Evolutionary conservation across 2,797 vertebrate species (phyloP).

Genomic region (Aulostomus chinensis): DNA sequence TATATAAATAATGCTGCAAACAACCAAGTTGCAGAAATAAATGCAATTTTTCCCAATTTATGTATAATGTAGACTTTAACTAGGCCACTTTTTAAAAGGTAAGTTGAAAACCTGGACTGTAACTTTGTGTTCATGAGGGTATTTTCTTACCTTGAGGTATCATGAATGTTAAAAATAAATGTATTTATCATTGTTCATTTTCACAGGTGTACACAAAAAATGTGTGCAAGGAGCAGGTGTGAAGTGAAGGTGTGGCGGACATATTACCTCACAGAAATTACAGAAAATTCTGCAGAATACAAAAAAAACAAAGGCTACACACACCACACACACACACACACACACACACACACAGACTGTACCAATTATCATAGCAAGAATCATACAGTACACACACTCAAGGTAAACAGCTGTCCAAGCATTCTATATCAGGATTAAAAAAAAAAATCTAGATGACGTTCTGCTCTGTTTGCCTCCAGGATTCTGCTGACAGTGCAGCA

Average conservation of each 20-base stretch:
- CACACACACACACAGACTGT: background rate
- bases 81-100: constrained; percentile 16
- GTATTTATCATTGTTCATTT: too few relatives aligned
- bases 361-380: constrained; percentile 1
- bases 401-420: constrained; percentile 30
- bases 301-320: too few relatives aligned
- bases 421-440: constrained; percentile 15
- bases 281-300: background rate
- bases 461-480: constrained; percentile 32
- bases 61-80: constrained; percentile 24
- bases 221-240: too few relatives aligned
- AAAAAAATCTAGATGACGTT: constrained; percentile 25
- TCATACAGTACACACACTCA: constrained; percentile 5
- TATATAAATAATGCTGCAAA: constrained; percentile 35
- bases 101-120: background rate
- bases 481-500: constrained; percentile 52
- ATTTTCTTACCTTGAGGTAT: constrained; percentile 2
- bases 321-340: too few relatives aligned
- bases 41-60: constrained; percentile 16
- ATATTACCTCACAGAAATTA: too few relatives aligned
- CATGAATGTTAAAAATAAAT: too few relatives aligned
- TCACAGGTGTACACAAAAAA: too few relatives aligned
- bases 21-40: constrained; percentile 42
- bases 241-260: too few relatives aligned
- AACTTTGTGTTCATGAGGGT: background rate